Evolutionary conservation across 1,140 invertebrate genomes (phyloP).

Genomic region (Drosophila saltans): DNA sequence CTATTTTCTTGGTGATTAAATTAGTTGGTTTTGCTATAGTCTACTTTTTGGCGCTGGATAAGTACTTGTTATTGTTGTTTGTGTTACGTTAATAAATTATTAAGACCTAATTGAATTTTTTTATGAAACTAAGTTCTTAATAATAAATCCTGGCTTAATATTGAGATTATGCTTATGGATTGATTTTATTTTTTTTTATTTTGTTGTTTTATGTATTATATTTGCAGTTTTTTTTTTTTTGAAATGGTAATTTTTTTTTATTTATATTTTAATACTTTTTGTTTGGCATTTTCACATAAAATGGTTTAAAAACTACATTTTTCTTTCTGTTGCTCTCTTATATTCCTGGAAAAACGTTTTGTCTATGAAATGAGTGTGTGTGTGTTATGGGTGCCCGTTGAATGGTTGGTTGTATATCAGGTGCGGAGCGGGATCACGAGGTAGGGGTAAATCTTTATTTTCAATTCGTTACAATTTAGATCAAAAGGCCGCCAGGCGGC

Average conservation of each 20-base stretch:
- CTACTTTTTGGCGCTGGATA: constrained; percentile 71
- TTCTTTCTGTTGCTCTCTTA: constrained; percentile 39
- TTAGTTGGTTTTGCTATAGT: constrained; percentile 52
- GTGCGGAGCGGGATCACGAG: neutral
- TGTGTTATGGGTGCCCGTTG: neutral
- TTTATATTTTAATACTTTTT: constrained; percentile 73
- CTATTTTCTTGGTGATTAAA: too few species aligned
- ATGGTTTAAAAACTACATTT: constrained; percentile 40
- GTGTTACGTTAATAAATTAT: constrained; percentile 68
- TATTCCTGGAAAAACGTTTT: constrained; percentile 24
- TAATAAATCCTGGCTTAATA: constrained; percentile 14
- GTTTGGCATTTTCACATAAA: constrained; percentile 57
- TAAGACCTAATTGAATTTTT: constrained; percentile 52
- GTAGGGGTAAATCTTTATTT: neutral
- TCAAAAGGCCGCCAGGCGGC: constrained; percentile 63
- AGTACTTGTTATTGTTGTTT: constrained; percentile 50
- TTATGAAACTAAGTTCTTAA: constrained; percentile 41
- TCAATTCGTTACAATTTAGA: constrained; percentile 36
- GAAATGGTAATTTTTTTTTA: neutral
- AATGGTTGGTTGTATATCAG: too few species aligned
- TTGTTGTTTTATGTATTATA: constrained; percentile 3
- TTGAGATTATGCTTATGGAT: constrained; percentile 54
- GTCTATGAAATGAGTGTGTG: constrained; percentile 5
- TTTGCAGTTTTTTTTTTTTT: constrained; percentile 19
- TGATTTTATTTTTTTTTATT: constrained; percentile 31